Conservation (phyloP, 2,888 invertebrate genomes). For the Coleophora flavipennella region DNA sequence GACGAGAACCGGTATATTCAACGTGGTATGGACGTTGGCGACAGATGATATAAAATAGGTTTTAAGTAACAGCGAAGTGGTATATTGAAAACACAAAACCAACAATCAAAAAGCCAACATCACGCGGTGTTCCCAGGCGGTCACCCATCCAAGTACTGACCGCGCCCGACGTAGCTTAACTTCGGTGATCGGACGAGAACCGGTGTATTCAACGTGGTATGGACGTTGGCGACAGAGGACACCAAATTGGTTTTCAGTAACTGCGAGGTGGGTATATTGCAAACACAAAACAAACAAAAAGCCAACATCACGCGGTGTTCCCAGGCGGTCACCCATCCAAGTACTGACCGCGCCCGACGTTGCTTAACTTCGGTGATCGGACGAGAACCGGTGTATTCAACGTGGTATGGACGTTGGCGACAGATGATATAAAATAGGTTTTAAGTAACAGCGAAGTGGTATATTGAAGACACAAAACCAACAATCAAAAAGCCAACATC, state of each 20-base stretch:
- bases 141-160: slow-evolving; percentile 49
- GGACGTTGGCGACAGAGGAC: slow-evolving; percentile 36
- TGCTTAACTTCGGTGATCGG: slow-evolving; percentile 62
- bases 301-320: slow-evolving; percentile 36
- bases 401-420: slow-evolving; percentile 35
- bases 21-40: slow-evolving; percentile 37
- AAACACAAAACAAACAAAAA: slow-evolving; percentile 18
- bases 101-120: slow-evolving; percentile 1
- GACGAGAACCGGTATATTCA: slow-evolving; percentile 53
- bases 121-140: slow-evolving; percentile 13
- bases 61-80: too few relatives aligned
- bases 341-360: slow-evolving; percentile 47
- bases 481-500: slow-evolving; percentile 40
- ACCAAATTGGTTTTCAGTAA: too few relatives aligned
- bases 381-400: slow-evolving; percentile 52
- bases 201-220: slow-evolving; percentile 48
- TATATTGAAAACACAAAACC: too few relatives aligned
- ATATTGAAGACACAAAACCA: too few relatives aligned
- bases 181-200: slow-evolving; percentile 49
- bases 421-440: too few relatives aligned
- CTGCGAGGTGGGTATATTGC: too few relatives aligned
- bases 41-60: neutral
- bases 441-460: too few relatives aligned
- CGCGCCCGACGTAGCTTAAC: slow-evolving; percentile 44
- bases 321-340: slow-evolving; percentile 44